Conservation (phyloP, 2,113 vertebrate genomes). For the human (Homo sapiens) region DNA sequence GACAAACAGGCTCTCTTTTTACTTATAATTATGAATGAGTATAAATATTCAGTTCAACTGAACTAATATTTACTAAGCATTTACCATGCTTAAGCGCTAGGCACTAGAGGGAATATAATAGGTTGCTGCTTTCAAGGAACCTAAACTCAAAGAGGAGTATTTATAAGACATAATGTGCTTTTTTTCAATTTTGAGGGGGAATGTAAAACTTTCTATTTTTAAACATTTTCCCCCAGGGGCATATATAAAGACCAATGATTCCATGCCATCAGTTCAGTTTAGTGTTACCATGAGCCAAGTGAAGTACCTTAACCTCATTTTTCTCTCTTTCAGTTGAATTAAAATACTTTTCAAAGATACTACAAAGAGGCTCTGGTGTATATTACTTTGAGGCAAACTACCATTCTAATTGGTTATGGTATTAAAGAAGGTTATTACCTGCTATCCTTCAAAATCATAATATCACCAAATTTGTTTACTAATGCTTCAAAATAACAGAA, state of each 20-base stretch:
- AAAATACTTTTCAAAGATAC: not conserved
- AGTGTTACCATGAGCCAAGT: not conserved
- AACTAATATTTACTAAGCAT: not conserved
- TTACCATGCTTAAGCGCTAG: not conserved
- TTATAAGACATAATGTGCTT: not conserved
- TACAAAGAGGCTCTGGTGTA: not conserved
- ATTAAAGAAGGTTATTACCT: slow-evolving; percentile 16
- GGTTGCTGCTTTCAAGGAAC: not conserved
- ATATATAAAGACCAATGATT: slow-evolving; percentile 3
- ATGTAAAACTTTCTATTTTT: not conserved
- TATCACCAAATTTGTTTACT: not conserved
- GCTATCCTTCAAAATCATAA: slow-evolving; percentile 13
- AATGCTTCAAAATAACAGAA: not conserved
- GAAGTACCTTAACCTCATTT: not conserved
- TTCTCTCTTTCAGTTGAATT: not conserved
- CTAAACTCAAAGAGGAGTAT: not conserved
- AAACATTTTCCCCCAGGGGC: not conserved
- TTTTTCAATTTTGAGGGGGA: slow-evolving; percentile 38
- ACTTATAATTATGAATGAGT: not conserved
- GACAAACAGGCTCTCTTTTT: not conserved
- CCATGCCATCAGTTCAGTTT: not conserved
- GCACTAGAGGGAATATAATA: not conserved
- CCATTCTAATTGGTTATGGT: not conserved
- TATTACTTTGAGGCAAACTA: not conserved
- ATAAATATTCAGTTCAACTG: slow-evolving; percentile 5